phyloP scores from a whole-genome alignment of 2,797 vertebrate species.

The Podargus strigoides region DNA sequence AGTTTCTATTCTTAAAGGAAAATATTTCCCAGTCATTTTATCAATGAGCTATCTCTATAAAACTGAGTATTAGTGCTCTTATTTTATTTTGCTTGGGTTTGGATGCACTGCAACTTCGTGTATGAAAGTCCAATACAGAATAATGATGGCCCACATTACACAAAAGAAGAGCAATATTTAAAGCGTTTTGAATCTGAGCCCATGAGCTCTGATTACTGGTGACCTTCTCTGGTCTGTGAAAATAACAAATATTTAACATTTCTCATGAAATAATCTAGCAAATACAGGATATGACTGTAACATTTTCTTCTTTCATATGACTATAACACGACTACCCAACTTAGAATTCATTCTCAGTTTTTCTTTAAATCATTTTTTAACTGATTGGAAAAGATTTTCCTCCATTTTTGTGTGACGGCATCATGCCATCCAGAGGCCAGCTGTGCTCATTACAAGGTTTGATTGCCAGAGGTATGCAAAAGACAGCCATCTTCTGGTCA shows the following conservation, averaged over 20 bases:
- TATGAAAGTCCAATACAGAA: neutral
- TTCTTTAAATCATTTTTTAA: conserved; percentile 14
- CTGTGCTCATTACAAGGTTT: neutral
- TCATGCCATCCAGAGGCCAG: conserved; percentile 59
- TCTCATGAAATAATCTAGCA: neutral
- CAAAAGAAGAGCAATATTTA: neutral
- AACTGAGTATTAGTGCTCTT: neutral
- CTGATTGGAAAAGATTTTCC: neutral
- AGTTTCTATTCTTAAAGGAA: neutral
- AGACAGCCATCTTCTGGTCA: neutral
- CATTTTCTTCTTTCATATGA: fast-evolving
- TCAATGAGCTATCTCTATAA: neutral
- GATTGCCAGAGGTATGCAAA: neutral
- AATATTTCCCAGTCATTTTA: neutral
- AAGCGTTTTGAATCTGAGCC: neutral
- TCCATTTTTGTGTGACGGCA: neutral
- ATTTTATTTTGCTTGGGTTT: neutral
- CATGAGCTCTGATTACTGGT: neutral
- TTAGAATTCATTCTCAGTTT: neutral
- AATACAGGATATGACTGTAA: neutral
- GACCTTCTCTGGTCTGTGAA: neutral
- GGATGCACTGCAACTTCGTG: neutral
- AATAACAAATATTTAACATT: neutral
- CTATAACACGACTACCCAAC: neutral
- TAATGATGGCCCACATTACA: neutral